phyloP scores from a whole-genome alignment of 1,140 invertebrate species.

The Drosophila aff. region DNA sequence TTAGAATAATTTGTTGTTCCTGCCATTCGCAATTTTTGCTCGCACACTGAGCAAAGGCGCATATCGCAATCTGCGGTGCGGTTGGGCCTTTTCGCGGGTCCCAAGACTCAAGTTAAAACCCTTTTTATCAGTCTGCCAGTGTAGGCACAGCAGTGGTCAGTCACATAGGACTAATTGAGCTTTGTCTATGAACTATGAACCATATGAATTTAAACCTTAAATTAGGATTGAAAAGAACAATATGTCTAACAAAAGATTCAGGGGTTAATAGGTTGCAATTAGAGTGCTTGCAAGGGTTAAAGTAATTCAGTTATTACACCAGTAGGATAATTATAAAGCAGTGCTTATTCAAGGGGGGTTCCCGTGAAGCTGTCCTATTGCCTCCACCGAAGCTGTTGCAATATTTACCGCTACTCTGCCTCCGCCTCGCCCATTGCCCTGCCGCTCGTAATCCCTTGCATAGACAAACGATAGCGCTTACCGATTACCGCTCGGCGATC shows the following conservation, averaged over 20 bases:
- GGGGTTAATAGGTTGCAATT: too few relatives aligned
- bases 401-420: constrained; percentile 28
- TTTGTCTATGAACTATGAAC: neutral
- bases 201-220: neutral
- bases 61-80: neutral
- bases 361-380: constrained; percentile 6
- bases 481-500: constrained; percentile 46
- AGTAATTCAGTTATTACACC: neutral
- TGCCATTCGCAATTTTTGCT: constrained; percentile 4
- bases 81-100: neutral
- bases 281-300: neutral
- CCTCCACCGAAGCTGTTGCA: constrained; percentile 7
- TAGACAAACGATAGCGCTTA: constrained; percentile 38
- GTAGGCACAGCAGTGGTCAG: neutral
- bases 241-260: neutral
- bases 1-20: constrained; percentile 15
- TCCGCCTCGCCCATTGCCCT: neutral
- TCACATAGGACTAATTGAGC: neutral
- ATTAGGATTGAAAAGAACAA: neutral
- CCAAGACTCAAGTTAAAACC: neutral
- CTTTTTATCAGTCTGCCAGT: constrained; percentile 7
- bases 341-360: neutral
- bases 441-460: constrained; percentile 66
- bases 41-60: neutral
- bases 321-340: neutral